Percentiles rank a stretch among this genome's conserved stretches.
Evolutionary conservation across 2,888 invertebrate genomes (phyloP).

Genomic region (Carterocephalus palaemon): DNA sequence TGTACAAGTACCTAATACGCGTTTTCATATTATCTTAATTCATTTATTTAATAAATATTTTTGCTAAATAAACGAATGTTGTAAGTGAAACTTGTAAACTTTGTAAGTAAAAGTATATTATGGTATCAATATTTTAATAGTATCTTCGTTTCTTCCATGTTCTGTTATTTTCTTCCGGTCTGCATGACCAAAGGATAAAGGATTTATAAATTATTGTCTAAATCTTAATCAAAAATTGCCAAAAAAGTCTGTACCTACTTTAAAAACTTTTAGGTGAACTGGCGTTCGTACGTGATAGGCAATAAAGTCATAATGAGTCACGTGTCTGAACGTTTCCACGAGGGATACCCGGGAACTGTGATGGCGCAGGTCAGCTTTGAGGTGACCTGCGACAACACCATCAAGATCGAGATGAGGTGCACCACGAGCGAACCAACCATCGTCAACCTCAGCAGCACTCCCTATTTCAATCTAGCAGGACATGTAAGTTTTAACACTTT

Average conservation of each 20-base stretch:
- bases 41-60: too few species aligned
- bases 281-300: constrained; percentile 81
- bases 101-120: too few species aligned
- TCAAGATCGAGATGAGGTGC: constrained; percentile 87
- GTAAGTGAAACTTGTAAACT: too few species aligned
- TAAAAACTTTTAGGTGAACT: constrained; percentile 79
- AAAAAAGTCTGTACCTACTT: too few species aligned
- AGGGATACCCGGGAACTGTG: constrained; percentile 93
- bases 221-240: too few species aligned
- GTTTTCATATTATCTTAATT: too few species aligned
- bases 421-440: constrained; percentile 88
- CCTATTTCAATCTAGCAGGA: constrained; percentile 96
- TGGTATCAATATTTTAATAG: too few species aligned
- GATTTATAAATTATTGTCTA: too few species aligned
- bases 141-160: not conserved
- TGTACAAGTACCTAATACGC: too few species aligned
- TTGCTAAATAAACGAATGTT: too few species aligned
- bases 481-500: constrained; percentile 82
- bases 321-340: constrained; percentile 87
- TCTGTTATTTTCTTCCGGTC: not conserved
- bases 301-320: constrained; percentile 85
- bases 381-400: constrained; percentile 84
- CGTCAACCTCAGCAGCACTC: constrained; percentile 91
- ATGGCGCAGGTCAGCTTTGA: constrained; percentile 84
- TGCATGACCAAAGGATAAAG: too few species aligned